Conservation (phyloP, 2,888 invertebrate species). For the Chirona hameri region DNA sequence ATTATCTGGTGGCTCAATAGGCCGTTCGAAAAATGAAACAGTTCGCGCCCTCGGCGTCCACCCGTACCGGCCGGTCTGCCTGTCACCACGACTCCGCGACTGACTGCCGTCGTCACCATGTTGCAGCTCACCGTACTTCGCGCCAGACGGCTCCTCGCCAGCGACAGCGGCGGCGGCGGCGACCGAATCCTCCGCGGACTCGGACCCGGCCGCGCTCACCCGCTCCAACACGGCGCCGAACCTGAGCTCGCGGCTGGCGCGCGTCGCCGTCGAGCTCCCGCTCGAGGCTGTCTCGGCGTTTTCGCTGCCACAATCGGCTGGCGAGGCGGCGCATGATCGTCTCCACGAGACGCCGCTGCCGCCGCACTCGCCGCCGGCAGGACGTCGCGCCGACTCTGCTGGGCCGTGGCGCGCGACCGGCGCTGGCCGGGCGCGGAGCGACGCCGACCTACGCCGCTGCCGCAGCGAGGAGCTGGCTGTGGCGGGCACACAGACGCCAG, state of each 20-base stretch:
- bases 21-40: too few relatives aligned
- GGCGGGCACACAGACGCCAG: slow-evolving; percentile 12
- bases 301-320: slow-evolving; percentile 37
- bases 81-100: too few relatives aligned
- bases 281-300: slow-evolving; percentile 60
- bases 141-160: background rate
- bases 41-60: too few relatives aligned
- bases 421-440: too few relatives aligned
- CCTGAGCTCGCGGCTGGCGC: slow-evolving; percentile 60
- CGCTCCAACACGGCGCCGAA: slow-evolving; percentile 26
- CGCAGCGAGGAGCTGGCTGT: background rate
- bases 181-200: too few relatives aligned
- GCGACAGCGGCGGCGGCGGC: background rate
- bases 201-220: background rate
- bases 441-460: background rate
- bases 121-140: slow-evolving; percentile 23
- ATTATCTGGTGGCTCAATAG: too few relatives aligned
- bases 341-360: too few relatives aligned
- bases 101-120: background rate
- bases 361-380: background rate
- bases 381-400: background rate
- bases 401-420: background rate
- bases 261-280: slow-evolving; percentile 61
- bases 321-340: too few relatives aligned
- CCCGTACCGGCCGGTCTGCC: too few relatives aligned